Conservation (phyloP, 2,113 vertebrate species). For the Gallinago paraguaiae region DNA sequence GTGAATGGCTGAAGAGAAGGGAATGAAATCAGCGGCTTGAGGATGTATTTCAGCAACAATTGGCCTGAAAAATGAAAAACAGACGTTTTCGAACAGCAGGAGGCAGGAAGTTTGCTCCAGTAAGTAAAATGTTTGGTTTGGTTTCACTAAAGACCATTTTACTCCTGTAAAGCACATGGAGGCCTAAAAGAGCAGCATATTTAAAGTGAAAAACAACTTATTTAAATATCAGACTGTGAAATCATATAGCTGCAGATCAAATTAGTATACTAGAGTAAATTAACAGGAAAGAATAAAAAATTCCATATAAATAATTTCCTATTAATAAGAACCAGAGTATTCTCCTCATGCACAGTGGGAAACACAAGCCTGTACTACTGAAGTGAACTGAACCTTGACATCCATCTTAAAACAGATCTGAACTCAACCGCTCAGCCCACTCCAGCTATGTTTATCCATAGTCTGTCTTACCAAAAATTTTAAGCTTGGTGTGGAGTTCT, state of each 20-base stretch:
- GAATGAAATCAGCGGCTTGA: slow-evolving; percentile 84
- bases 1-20: slow-evolving; percentile 74
- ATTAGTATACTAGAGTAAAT: not conserved
- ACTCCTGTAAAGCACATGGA: not conserved
- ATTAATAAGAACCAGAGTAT: not conserved
- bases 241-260: not conserved
- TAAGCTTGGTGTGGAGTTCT: slow-evolving; percentile 87
- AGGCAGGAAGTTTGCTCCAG: not conserved
- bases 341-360: not conserved
- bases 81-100: not conserved
- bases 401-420: not conserved
- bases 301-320: not conserved
- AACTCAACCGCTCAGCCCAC: fast-evolving
- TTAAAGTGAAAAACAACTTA: not conserved
- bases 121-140: not conserved
- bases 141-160: not conserved
- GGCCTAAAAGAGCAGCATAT: not conserved
- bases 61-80: slow-evolving; percentile 78
- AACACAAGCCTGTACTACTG: not conserved
- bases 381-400: not conserved
- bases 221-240: not conserved
- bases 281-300: not conserved
- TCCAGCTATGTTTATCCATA: not conserved
- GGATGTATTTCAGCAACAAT: slow-evolving; percentile 85
- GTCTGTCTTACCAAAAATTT: slow-evolving; percentile 85